Evolutionary conservation across 2,113 vertebrate genomes (phyloP).

Genomic region (Scomber japonicus): DNA sequence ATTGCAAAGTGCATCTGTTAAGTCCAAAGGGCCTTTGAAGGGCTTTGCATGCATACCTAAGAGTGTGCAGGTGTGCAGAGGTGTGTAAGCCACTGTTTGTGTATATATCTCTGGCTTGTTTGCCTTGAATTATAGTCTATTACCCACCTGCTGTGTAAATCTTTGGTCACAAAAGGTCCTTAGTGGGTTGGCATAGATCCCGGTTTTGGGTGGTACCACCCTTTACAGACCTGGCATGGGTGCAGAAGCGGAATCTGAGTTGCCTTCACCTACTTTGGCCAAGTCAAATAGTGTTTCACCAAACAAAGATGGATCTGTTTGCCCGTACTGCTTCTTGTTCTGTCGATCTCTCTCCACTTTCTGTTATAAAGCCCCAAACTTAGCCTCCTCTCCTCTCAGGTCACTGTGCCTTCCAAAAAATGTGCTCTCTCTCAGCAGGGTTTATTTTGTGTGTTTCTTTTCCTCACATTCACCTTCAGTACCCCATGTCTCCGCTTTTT

Average conservation of each 20-base stretch:
- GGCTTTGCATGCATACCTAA: constrained; percentile 60
- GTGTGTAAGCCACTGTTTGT: constrained; percentile 48
- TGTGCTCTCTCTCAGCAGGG: not conserved
- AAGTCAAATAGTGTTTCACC: constrained; percentile 54
- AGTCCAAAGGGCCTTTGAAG: constrained; percentile 61
- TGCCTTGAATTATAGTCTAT: constrained; percentile 54
- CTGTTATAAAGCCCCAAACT: not conserved
- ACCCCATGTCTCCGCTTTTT: constrained; percentile 16
- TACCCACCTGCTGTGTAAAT: constrained; percentile 67
- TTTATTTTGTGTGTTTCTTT: constrained; percentile 9
- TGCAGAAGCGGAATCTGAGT: constrained; percentile 54
- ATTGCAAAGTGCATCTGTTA: constrained; percentile 29
- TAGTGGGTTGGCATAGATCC: constrained; percentile 37
- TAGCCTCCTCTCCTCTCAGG: not conserved
- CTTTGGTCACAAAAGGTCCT: constrained; percentile 67
- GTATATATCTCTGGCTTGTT: constrained; percentile 41
- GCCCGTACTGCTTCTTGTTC: not conserved
- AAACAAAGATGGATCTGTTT: constrained; percentile 63
- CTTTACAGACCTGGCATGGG: constrained; percentile 45
- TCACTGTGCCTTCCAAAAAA: not conserved
- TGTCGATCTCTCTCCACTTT: constrained; percentile 3
- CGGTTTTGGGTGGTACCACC: constrained; percentile 43
- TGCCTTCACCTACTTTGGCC: constrained; percentile 34
- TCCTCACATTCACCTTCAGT: constrained; percentile 34
- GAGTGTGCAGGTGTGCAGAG: constrained; percentile 61